Evolutionary conservation across 2,888 invertebrate species (phyloP).

Genomic region (Seira sanloemensis): DNA sequence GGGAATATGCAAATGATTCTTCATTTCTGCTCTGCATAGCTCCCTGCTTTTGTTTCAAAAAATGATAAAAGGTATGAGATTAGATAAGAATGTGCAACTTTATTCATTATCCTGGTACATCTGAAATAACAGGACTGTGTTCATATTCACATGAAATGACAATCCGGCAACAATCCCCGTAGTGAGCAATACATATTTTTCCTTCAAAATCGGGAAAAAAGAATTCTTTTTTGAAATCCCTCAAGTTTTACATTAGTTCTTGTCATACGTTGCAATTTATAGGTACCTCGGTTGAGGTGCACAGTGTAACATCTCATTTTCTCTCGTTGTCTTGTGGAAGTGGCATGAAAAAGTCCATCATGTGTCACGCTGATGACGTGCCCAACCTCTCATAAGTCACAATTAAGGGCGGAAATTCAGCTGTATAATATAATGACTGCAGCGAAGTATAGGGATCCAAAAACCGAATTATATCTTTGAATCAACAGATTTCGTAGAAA

Average conservation of each 20-base stretch:
- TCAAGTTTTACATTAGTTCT: too few relatives aligned
- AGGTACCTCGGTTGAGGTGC: too few relatives aligned
- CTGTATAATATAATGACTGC: too few relatives aligned
- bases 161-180: background rate
- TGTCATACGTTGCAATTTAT: too few relatives aligned
- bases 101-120: background rate
- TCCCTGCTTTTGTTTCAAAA: background rate
- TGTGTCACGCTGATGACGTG: conserved; percentile 38
- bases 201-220: too few relatives aligned
- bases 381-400: conserved; percentile 42
- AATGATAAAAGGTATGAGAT: background rate
- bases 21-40: background rate
- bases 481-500: too few relatives aligned
- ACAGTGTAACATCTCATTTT: background rate
- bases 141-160: background rate
- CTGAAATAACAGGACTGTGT: background rate
- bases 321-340: background rate
- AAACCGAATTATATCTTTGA: too few relatives aligned
- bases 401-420: conserved; percentile 42
- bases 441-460: too few relatives aligned
- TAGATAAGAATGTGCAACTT: background rate
- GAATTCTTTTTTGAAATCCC: too few relatives aligned
- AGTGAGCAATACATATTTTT: too few relatives aligned
- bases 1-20: background rate
- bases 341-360: conserved; percentile 51